Conservation (phyloP, 2,888 invertebrate species). For the Theodoxus fluviatilis region DNA sequence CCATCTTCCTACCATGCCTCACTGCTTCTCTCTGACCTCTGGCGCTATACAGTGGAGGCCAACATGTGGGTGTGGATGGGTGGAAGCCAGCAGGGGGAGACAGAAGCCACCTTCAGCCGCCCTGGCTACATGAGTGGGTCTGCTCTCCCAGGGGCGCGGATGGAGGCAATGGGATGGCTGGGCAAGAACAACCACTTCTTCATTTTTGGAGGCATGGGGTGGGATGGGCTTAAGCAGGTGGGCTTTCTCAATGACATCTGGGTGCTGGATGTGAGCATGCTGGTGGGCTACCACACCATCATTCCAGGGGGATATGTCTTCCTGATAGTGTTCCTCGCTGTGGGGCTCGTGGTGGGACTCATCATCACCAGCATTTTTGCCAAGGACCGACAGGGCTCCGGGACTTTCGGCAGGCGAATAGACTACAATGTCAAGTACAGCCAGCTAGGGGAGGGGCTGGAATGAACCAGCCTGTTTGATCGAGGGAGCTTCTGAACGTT, state of each 20-base stretch:
- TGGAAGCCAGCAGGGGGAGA: constrained; percentile 40
- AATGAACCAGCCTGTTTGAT: too few species aligned
- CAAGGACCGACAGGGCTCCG: too few species aligned
- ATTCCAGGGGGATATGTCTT: too few species aligned
- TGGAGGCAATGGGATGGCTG: constrained; percentile 38
- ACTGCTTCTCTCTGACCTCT: constrained; percentile 45
- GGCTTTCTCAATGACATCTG: constrained; percentile 50
- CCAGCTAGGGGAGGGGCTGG: too few species aligned
- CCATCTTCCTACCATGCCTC: constrained; percentile 36
- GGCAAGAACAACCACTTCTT: constrained; percentile 33
- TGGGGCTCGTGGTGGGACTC: too few species aligned
- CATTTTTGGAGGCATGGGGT: constrained; percentile 48
- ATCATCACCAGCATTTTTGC: too few species aligned
- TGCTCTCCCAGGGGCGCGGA: constrained; percentile 41
- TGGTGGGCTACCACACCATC: too few species aligned
- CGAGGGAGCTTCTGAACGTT: too few species aligned
- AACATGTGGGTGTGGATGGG: constrained; percentile 48
- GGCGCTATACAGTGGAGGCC: constrained; percentile 39
- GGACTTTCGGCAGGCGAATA: too few species aligned
- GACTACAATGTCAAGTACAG: too few species aligned
- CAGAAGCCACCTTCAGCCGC: constrained; percentile 35
- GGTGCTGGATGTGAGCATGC: constrained; percentile 45
- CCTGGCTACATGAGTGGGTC: constrained; percentile 30
- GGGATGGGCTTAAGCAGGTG: constrained; percentile 41
- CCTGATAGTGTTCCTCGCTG: too few species aligned